A percentile compares a stretch with the other conserved stretches of the same genome.
Conservation (phyloP, 37 sponge, comb jelly and placozoan species). For the Agelas oroides region DNA sequence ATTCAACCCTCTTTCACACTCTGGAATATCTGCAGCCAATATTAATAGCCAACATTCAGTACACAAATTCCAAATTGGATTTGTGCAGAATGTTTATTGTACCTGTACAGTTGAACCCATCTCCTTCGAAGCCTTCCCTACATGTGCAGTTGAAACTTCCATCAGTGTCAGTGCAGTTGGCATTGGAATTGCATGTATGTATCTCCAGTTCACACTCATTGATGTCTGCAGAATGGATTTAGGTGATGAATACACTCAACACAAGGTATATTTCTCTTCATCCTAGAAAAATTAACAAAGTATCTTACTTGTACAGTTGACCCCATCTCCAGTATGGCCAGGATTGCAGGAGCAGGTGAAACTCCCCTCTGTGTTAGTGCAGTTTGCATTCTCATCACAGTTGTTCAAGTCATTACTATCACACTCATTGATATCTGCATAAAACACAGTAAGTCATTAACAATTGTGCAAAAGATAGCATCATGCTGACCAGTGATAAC, state of each 20-base stretch:
- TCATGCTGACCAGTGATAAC: too few species aligned
- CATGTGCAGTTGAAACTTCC: conserved; percentile 49
- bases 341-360: conserved; percentile 26
- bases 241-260: neutral
- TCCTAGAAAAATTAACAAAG: neutral
- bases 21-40: conserved; percentile 51
- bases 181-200: neutral
- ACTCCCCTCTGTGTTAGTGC: neutral
- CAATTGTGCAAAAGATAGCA: too few species aligned
- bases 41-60: too few species aligned
- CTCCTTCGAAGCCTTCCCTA: conserved; percentile 24
- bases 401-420: too few species aligned
- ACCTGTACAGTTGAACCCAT: conserved; percentile 26
- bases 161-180: conserved; percentile 45
- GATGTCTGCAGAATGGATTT: conserved; percentile 51
- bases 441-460: too few species aligned
- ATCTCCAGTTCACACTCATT: conserved; percentile 32
- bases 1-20: conserved; percentile 8
- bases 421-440: too few species aligned
- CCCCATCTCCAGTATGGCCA: conserved; percentile 31
- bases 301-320: conserved; percentile 21
- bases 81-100: too few species aligned
- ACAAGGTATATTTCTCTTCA: neutral
- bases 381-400: neutral
- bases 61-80: too few species aligned